Percentiles rank a stretch among this genome's conserved stretches.
Evolutionary conservation across 2,797 vertebrate genomes (phyloP).

Genomic region (Delichon dasypus): DNA sequence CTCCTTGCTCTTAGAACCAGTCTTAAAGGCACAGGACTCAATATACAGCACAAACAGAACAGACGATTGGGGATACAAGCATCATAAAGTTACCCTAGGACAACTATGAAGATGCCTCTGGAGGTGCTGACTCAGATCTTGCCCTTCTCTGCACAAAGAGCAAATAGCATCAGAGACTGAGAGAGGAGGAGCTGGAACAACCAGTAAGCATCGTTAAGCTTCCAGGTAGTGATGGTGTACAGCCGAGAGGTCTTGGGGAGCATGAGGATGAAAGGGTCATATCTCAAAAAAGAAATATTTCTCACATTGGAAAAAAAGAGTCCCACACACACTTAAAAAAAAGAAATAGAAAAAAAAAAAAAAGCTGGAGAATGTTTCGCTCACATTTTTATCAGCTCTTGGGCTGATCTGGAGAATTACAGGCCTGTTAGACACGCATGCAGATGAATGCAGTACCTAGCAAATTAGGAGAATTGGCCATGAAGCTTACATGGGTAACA

Average conservation of each 20-base stretch:
- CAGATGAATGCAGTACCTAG: constrained; percentile 7
- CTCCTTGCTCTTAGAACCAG: too few relatives aligned
- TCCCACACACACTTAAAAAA: too few relatives aligned
- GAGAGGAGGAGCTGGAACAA: neutral
- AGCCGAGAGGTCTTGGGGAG: neutral
- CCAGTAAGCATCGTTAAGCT: neutral
- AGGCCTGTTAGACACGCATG: neutral
- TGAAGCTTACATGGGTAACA: neutral
- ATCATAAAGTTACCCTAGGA: too few relatives aligned
- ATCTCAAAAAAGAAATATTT: neutral
- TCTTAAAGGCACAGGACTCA: too few relatives aligned
- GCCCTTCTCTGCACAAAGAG: neutral
- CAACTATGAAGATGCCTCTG: neutral
- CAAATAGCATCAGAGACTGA: neutral
- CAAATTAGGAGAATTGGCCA: constrained; percentile 9
- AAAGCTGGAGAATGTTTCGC: neutral
- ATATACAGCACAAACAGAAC: too few relatives aligned
- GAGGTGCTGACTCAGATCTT: neutral
- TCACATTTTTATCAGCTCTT: neutral
- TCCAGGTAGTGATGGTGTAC: neutral
- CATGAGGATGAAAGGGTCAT: neutral
- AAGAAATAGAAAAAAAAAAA: too few relatives aligned
- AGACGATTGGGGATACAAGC: too few relatives aligned
- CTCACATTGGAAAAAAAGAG: neutral
- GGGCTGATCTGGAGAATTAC: constrained; percentile 2